These are phyloP conservation scores for Yponomeuta plumbellus DNA, from an alignment of 2,888 invertebrate species.

Conservation along the genomic window DNA sequence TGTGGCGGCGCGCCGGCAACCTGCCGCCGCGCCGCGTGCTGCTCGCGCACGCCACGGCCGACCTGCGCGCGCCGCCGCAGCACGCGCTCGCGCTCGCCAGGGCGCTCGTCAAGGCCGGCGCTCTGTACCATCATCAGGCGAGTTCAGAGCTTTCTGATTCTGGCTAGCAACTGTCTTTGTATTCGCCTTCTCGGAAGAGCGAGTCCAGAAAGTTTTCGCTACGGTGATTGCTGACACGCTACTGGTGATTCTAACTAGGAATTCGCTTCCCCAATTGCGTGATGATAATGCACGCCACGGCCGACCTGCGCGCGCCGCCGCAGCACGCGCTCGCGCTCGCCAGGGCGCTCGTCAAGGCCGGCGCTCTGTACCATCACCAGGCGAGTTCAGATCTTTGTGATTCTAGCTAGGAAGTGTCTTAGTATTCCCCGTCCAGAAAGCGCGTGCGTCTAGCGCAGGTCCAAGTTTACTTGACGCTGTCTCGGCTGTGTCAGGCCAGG, in stretches of 20 bases:
- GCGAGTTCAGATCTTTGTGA: conserved; percentile 45
- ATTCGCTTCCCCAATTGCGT: conserved; percentile 38
- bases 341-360: conserved; percentile 86
- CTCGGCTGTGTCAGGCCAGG: too few species aligned
- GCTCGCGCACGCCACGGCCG: conserved; percentile 89
- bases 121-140: conserved; percentile 91
- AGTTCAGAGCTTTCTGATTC: conserved; percentile 27
- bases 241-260: background rate
- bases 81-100: conserved; percentile 90
- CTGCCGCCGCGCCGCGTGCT: conserved; percentile 78
- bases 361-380: conserved; percentile 57
- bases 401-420: too few species aligned
- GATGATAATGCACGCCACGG: conserved; percentile 87
- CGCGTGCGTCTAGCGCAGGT: too few species aligned
- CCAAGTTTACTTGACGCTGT: too few species aligned
- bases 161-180: too few species aligned
- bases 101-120: conserved; percentile 87
- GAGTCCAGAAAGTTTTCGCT: too few species aligned
- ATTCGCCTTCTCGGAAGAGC: too few species aligned
- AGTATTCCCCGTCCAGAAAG: too few species aligned
- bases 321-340: conserved; percentile 91
- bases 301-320: conserved; percentile 90
- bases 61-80: conserved; percentile 89
- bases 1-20: conserved; percentile 86
- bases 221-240: too few species aligned